Base-by-base conservation (phyloP, 2,797 vertebrate genomes). In the Pangasius larnaudii region DNA sequence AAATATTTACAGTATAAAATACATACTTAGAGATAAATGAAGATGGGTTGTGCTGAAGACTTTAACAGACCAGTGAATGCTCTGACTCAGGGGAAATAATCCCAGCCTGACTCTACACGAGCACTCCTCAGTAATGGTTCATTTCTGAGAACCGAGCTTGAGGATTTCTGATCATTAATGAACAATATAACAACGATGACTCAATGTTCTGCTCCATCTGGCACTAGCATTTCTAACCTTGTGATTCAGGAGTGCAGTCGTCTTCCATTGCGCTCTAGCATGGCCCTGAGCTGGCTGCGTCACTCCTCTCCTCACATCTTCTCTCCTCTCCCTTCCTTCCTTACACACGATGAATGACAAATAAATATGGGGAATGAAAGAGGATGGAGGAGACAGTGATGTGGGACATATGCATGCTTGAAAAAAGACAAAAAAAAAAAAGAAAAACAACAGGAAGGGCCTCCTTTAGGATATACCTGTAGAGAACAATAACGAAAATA, bases 391-490 rank as follows among this genome's bases (percentile, higher is more conserved):
- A 80, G 74, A 77, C 86, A 88, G 74, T 87, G 90, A 92, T 93
- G 93, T 79, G 84, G 89, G 92, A 87, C 88, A 90, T 91, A 87
- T 92, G 93, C 91, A 92, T 93, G 92, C 92, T 90, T 88, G 84
- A 88, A 84, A 91, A 90, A 88, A 69, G 63, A 81, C 59, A 79
- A 74, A 51, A 69, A 86, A n/a, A 65, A 83, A 86, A 80, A 89
- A 16, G 63, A 88, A 88, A 92, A 91, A 65, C 79, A 13, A 87
- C 65, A 88, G 91, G 92, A 91, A 74, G 63, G 84, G 91, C 91
- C 92, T 95, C 94, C 91, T 90, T 95, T 94, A 95, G 96, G 95
- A 94, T 94, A 90, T 93, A 96, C 95, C 96, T 96, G 96, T 92
- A 94, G 94, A 94, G 89, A 91, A 93, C 82, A 69, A 90, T 65